Conservation (phyloP, 2,113 vertebrate genomes). For the Elephas maximus region DNA sequence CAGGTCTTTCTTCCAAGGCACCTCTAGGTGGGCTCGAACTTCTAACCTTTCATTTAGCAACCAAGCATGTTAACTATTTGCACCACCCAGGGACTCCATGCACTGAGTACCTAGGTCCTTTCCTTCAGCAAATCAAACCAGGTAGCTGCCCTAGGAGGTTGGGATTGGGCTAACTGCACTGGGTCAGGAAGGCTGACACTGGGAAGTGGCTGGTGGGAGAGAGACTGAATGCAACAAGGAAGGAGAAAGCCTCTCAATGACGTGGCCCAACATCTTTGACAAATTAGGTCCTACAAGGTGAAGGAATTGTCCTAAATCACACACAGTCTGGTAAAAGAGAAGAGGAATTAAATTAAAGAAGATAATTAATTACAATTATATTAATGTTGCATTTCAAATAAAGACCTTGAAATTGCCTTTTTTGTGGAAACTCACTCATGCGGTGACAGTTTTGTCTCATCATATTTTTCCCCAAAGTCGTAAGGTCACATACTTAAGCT, state of each 20-base stretch:
- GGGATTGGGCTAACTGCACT: not conserved
- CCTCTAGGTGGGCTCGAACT: not conserved
- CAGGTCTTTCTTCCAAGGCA: not conserved
- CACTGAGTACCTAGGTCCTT: not conserved
- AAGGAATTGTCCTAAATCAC: not conserved
- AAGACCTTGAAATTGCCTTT: conserved; percentile 8
- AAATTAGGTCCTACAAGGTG: not conserved
- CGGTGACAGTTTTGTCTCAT: not conserved
- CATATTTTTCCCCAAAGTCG: conserved; percentile 12
- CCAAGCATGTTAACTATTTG: not conserved
- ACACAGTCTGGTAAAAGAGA: not conserved
- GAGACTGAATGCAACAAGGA: not conserved
- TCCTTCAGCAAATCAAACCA: not conserved
- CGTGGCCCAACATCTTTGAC: not conserved
- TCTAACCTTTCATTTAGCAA: not conserved
- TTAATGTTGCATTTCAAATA: not conserved
- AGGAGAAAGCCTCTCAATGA: not conserved
- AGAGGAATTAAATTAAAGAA: not conserved
- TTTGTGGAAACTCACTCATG: not conserved
- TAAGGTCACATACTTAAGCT: not conserved
- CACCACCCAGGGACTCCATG: not conserved
- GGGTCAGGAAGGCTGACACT: not conserved
- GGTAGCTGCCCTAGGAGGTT: not conserved
- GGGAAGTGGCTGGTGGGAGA: too few species aligned
- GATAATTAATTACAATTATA: not conserved